Evolutionary conservation across 2,797 vertebrate species (phyloP).

Genomic region (Furcifer pardalis): DNA sequence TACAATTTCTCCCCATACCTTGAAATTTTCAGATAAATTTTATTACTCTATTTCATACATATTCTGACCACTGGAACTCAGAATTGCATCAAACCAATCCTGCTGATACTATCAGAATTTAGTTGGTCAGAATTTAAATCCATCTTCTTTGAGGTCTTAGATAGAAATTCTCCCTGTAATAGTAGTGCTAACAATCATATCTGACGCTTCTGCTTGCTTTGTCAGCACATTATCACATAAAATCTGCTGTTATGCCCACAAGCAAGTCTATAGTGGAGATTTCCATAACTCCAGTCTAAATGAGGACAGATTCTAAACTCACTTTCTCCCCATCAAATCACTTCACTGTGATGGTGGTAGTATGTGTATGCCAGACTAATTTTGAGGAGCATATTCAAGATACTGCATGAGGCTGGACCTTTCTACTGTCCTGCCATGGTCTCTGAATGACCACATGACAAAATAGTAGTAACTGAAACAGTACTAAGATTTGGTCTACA

Average conservation of each 20-base stretch:
- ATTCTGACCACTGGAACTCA: too few relatives aligned
- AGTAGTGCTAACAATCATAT: background rate
- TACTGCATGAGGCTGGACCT: background rate
- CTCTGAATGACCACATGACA: background rate
- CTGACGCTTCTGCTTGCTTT: background rate
- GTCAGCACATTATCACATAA: background rate
- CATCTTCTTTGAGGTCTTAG: background rate
- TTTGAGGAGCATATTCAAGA: background rate
- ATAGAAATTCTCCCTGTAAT: background rate
- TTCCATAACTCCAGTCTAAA: background rate
- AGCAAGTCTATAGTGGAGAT: background rate
- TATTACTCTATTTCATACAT: too few relatives aligned
- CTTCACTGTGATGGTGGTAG: background rate
- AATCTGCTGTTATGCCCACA: too few relatives aligned
- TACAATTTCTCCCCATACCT: too few relatives aligned
- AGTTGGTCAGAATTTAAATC: background rate
- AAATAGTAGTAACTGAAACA: background rate
- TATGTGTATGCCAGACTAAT: background rate
- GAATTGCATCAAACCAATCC: background rate
- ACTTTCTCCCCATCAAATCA: background rate
- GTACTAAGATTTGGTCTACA: background rate
- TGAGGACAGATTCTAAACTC: background rate
- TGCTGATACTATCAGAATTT: background rate
- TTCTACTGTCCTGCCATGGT: too few relatives aligned
- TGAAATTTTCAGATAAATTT: too few relatives aligned